Evolutionary conservation across 2,797 vertebrate species (phyloP).

Genomic region (Premnoplex brunnescens): DNA sequence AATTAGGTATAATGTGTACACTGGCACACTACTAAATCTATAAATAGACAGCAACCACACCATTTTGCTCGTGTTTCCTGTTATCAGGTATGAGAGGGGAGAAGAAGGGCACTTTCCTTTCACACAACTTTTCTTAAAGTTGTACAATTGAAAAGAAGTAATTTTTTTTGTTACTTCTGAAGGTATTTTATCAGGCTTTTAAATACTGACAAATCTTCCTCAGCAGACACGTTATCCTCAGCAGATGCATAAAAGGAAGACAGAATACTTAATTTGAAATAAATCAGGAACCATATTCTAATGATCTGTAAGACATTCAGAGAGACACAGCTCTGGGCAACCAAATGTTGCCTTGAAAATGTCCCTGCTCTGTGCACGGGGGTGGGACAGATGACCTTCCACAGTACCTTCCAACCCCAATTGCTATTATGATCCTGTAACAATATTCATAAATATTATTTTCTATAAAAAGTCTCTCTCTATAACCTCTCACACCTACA

Average conservation of each 20-base stretch:
- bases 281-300: background rate
- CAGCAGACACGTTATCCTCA: background rate
- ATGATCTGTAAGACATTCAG: background rate
- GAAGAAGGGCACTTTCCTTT: background rate
- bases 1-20: background rate
- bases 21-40: background rate
- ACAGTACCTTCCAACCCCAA: background rate
- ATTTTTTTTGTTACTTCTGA: background rate
- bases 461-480: background rate
- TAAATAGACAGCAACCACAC: conserved; percentile 9
- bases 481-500: conserved; percentile 20
- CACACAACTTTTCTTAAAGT: background rate
- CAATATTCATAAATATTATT: background rate
- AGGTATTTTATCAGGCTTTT: background rate
- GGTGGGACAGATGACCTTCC: background rate
- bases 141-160: background rate
- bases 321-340: background rate
- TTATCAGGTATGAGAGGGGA: background rate
- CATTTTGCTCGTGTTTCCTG: background rate
- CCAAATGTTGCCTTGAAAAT: background rate
- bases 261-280: background rate
- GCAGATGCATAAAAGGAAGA: background rate
- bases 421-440: background rate
- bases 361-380: background rate
- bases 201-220: background rate